Base-by-base conservation (phyloP, 2,113 vertebrate species). In the Misgurnus anguillicaudatus region DNA sequence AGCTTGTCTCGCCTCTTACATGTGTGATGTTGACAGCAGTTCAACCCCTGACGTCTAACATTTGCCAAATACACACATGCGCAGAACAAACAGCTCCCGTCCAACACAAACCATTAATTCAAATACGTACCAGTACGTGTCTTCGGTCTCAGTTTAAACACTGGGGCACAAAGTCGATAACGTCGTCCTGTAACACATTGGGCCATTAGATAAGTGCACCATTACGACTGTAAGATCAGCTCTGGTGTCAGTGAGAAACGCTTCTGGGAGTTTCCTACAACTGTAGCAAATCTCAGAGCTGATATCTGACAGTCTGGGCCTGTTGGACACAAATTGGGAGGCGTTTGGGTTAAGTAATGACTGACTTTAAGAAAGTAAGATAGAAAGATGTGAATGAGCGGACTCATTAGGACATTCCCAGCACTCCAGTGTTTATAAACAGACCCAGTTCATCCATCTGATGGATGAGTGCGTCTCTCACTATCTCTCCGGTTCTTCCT, bases 361-460 rank as follows among this genome's bases (percentile, higher is more conserved):
- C 55, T 45, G 38, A 58, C 21, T 69, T 69, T 45, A 36, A 58
- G 31, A 16, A 36, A 69, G 21, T 31, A 38, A 70, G 67, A 78
- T 53, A 21, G 67, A 66, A 75, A 31, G 2, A 31, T 42, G 73
- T 71, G 75, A 85, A 78, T 75, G 61, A 79, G 77, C 45, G 67
- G 14, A 80, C 91, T 93, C 90, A 93, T 94, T 94, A 93, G 88
- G 73, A 90, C 86, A 93, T 91, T 94, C 92, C 90, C 92, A 85
- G 86, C 80, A 84, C 79, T 36, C 79, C 47, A 41, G 83, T 90
- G 88, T 92, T 91, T 92, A 92, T 93, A 93, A 92, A 93, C 90
- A 91, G 89, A 85, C 80, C 88, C 84, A 77, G 80, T 88, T 89
- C 88, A 73, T 81, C 77, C 78, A 74, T 21, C 62, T 93, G 92